These are phyloP conservation scores for Drosophila mayri DNA, from an alignment of 1,140 invertebrate species.

Conservation along the genomic window DNA sequence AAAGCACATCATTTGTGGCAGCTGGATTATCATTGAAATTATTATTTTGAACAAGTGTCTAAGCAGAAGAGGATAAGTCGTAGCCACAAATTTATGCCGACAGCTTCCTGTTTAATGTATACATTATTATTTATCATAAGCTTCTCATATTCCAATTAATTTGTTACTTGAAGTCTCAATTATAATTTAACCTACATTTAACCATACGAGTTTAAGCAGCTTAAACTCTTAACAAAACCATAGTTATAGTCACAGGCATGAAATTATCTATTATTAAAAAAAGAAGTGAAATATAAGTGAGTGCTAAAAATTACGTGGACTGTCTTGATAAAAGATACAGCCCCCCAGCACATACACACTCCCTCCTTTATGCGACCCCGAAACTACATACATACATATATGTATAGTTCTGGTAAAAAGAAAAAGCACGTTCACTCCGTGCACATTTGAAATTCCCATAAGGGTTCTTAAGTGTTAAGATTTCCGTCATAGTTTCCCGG, in stretches of 20 bases:
- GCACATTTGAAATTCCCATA: slow-evolving; percentile 53
- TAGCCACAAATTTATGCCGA: slow-evolving; percentile 13
- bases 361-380: neutral
- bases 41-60: slow-evolving; percentile 18
- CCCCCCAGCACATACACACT: slow-evolving; percentile 1
- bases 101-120: slow-evolving; percentile 12
- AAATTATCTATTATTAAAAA: slow-evolving; percentile 20
- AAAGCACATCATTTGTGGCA: neutral
- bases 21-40: slow-evolving; percentile 17
- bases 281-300: slow-evolving; percentile 22
- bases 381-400: slow-evolving; percentile 1
- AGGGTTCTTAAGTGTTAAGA: slow-evolving; percentile 52
- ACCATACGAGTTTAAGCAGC: neutral
- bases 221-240: neutral
- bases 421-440: slow-evolving; percentile 35
- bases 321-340: slow-evolving; percentile 13
- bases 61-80: slow-evolving; percentile 5
- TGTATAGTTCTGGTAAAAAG: slow-evolving; percentile 17
- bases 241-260: neutral
- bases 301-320: slow-evolving; percentile 18
- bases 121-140: slow-evolving; percentile 4
- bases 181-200: slow-evolving; percentile 10
- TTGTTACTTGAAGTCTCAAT: neutral
- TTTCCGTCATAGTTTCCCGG: slow-evolving; percentile 47
- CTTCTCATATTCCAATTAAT: neutral